A percentile compares a stretch with the other conserved stretches of the same genome.
These are phyloP conservation scores for Plebejus melissa DNA, from an alignment of 2,888 invertebrate genomes.

Conservation along the genomic window DNA sequence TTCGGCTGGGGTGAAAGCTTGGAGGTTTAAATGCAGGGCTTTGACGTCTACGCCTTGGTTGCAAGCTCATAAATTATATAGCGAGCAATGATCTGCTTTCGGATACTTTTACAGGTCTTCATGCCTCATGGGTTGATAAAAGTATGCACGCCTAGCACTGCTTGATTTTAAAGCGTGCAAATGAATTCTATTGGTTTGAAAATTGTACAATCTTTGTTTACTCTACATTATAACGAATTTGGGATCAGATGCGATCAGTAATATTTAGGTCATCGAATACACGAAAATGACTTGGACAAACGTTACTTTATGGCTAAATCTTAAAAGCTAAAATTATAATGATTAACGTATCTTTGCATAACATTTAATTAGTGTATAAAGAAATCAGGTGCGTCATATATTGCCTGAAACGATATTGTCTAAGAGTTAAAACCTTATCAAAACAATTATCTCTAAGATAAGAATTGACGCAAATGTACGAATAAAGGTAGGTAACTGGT, in stretches of 20 bases:
- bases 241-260: background rate
- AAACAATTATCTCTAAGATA: conserved; percentile 43
- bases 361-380: background rate
- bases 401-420: conserved; percentile 36
- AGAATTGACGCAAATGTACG: conserved; percentile 48
- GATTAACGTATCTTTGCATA: background rate
- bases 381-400: conserved; percentile 39
- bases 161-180: background rate
- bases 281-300: background rate
- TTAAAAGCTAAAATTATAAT: background rate
- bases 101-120: background rate
- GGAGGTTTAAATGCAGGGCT: conserved; percentile 28
- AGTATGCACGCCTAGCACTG: background rate
- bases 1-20: conserved; percentile 45
- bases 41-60: conserved; percentile 27
- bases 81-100: background rate
- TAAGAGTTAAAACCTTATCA: conserved; percentile 40
- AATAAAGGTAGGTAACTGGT: conserved; percentile 15
- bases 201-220: background rate
- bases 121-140: background rate
- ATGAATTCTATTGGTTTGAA: background rate
- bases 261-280: background rate
- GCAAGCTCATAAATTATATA: conserved; percentile 25
- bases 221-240: background rate
- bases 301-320: background rate